These are phyloP conservation scores for Dynastes maya DNA, from an alignment of 2,888 invertebrate species.

Conservation along the genomic window DNA sequence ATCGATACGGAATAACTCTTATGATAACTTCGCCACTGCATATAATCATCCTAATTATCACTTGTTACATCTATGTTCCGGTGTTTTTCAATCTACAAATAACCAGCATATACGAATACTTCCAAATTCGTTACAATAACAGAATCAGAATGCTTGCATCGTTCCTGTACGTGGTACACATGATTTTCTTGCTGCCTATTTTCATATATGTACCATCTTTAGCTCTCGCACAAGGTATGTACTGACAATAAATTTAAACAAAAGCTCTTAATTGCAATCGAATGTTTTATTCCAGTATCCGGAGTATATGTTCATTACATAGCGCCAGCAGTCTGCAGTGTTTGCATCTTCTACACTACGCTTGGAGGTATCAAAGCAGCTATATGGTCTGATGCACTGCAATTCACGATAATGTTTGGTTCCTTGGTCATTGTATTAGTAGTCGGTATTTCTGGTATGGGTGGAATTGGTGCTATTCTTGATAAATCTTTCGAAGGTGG, in stretches of 20 bases:
- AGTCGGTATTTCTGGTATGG: conserved; percentile 70
- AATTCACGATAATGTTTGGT: conserved; percentile 74
- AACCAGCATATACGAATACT: conserved; percentile 80
- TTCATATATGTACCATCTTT: conserved; percentile 81
- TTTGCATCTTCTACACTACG: conserved; percentile 85
- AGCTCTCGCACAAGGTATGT: conserved; percentile 77
- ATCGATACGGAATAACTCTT: conserved; percentile 77
- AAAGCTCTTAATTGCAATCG: background rate
- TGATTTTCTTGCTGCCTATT: conserved; percentile 76
- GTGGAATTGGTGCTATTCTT: conserved; percentile 69
- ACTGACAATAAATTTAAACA: background rate
- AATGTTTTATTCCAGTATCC: conserved; percentile 59
- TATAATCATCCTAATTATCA: conserved; percentile 61
- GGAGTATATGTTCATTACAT: conserved; percentile 76
- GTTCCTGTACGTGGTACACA: conserved; percentile 74
- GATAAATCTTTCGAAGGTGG: conserved; percentile 72
- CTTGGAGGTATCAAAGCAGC: conserved; percentile 80
- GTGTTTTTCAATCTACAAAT: conserved; percentile 81
- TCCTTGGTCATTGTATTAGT: conserved; percentile 74
- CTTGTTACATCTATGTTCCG: conserved; percentile 72
- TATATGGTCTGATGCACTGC: conserved; percentile 77
- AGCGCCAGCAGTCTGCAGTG: conserved; percentile 78
- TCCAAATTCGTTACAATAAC: conserved; percentile 77
- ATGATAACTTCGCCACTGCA: conserved; percentile 68
- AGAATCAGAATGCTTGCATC: conserved; percentile 76